Evolutionary conservation across 2,113 vertebrate species (phyloP).

Genomic region (Tachycineta bicolor): DNA sequence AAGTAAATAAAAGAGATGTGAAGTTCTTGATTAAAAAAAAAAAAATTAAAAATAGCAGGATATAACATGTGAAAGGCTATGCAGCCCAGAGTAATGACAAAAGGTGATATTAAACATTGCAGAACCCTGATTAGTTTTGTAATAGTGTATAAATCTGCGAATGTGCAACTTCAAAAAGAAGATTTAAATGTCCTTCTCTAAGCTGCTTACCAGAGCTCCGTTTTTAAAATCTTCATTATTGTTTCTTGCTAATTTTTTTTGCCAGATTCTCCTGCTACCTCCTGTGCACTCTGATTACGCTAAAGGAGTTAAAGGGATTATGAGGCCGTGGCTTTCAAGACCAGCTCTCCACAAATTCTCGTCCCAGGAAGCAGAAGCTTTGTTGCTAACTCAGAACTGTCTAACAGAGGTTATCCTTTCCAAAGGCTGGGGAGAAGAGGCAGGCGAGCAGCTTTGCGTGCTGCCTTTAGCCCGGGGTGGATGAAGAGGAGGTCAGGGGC

Average conservation of each 20-base stretch:
- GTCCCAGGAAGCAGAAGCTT: not conserved
- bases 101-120: constrained; percentile 23
- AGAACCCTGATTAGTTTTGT: constrained; percentile 44
- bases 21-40: not conserved
- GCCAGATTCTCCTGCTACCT: not conserved
- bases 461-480: not conserved
- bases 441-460: not conserved
- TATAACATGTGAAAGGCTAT: not conserved
- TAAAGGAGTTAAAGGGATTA: constrained; percentile 33
- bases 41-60: not conserved
- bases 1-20: not conserved
- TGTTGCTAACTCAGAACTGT: not conserved
- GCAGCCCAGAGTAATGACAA: not conserved
- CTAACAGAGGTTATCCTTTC: not conserved
- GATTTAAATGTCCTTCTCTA: constrained; percentile 35
- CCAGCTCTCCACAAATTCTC: not conserved
- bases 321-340: not conserved
- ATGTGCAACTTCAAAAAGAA: constrained; percentile 46
- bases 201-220: constrained; percentile 43
- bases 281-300: not conserved
- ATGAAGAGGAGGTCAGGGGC: not conserved
- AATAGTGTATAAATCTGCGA: constrained; percentile 16
- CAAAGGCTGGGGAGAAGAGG: not conserved
- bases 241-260: constrained; percentile 54
- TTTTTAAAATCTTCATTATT: constrained; percentile 20